phyloP scores from a whole-genome alignment of 2,113 vertebrate species.

The Glaucidium brasilianum region DNA sequence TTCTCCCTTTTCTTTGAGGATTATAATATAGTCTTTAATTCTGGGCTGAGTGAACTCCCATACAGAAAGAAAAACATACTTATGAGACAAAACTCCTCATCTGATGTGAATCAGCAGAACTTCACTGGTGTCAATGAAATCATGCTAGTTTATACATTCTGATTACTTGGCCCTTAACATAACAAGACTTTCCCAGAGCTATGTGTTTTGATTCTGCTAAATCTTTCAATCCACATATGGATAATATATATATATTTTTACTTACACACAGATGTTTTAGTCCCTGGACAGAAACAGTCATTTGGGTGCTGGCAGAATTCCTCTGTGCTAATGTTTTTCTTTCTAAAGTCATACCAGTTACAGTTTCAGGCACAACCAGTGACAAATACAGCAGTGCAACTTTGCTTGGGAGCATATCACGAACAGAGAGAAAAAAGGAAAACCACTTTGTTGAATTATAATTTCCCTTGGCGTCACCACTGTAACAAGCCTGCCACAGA shows the following conservation, averaged over 20 bases:
- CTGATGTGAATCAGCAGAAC: slow-evolving; percentile 15
- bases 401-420: neutral
- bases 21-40: neutral
- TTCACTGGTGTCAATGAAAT: neutral
- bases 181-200: neutral
- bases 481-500: neutral
- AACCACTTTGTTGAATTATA: neutral
- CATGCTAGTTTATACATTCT: neutral
- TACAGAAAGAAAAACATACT: neutral
- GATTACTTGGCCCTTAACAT: slow-evolving; percentile 24
- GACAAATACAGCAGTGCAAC: neutral
- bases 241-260: neutral
- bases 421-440: neutral
- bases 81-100: neutral
- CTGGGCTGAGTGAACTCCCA: neutral
- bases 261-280: slow-evolving; percentile 22
- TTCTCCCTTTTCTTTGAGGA: neutral
- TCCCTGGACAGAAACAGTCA: neutral
- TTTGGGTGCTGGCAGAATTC: neutral
- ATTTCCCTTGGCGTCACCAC: neutral
- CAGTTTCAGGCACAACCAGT: neutral
- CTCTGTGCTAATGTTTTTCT: neutral
- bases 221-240: neutral
- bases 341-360: neutral
- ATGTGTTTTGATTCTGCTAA: slow-evolving; percentile 23